A percentile compares a stretch with the other conserved stretches of the same genome.
phyloP scores from a whole-genome alignment of 2,888 invertebrate species.

The Andrena praecox region DNA sequence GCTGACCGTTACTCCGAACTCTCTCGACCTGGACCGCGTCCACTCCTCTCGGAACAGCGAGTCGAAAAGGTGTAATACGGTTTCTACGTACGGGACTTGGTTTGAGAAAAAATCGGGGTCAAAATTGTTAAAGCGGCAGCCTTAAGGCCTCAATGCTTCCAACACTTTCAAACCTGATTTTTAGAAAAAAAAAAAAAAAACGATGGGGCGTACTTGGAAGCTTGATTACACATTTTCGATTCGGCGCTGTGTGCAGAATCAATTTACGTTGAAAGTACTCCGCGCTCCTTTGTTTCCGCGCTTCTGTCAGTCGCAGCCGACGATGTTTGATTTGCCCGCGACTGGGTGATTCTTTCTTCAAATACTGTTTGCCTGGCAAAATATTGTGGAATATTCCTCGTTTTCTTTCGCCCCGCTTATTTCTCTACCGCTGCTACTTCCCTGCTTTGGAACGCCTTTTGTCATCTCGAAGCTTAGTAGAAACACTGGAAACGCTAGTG shows the following conservation, averaged over 20 bases:
- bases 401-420: not conserved
- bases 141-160: too few relatives aligned
- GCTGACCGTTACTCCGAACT: not conserved
- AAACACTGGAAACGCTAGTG: not conserved
- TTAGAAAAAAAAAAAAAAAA: too few relatives aligned
- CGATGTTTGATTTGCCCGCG: constrained; percentile 10
- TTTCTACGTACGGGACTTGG: not conserved
- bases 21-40: not conserved
- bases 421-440: not conserved
- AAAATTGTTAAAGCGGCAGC: too few relatives aligned
- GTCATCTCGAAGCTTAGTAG: not conserved
- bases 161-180: too few relatives aligned
- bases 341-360: not conserved
- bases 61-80: not conserved
- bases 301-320: not conserved
- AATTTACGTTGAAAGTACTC: not conserved
- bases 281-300: not conserved
- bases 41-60: not conserved
- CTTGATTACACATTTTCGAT: not conserved
- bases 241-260: not conserved
- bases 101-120: not conserved
- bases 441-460: not conserved
- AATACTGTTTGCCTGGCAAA: not conserved
- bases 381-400: not conserved
- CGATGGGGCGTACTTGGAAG: not conserved